Base-by-base conservation (phyloP, 1,140 invertebrate species). In the Bombus breviceps region DNA sequence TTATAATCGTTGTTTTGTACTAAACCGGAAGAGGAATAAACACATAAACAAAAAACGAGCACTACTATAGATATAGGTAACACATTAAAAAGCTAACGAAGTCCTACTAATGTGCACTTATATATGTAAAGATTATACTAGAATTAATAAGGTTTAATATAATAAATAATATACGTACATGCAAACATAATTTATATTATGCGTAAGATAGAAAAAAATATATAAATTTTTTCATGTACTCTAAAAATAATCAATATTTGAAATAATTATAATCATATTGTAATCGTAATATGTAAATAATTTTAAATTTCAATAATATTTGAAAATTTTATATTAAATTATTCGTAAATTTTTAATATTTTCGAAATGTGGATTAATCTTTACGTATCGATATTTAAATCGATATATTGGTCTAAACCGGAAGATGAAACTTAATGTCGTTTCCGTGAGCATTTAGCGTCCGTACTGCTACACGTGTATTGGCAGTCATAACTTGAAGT, bases 391-490 rank as follows among this genome's bases (percentile, higher is more conserved):
- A 79, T 79, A 79, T 28, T n/a, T 47, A 32, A 66, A 34, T 34
- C 64, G 64, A 66, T 66, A 34, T 66, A 18, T 2, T 32, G 6
- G 2, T 32, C 4, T 57, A 34, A 73, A 85, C 84, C 84, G 84
- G 84, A 85, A 85, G 79, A 28, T 59, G n/a, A 12, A 72, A 66
- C 6, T 62, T 6, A 37, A 4, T 34, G 1, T 34, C 62, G 37
- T 68, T 85, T 85, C 84, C 84, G 83, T 39, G 12, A 85, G 3
- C 9, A 28, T 68, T 75, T 75, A 32, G 78, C 78, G 59, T 81
- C 79, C 1, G n/a, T 41, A 15, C n/a, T 57, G 22, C 6, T 8
- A 69, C 84, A 85, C 84, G 84, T 85, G 84, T 4, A 68, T 74
- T 34, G 71, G 28, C 2, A 13, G 18, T 57, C 9, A 57, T 2